A percentile compares a stretch with the other conserved stretches of the same genome.
These are phyloP conservation scores for Apus apus DNA, from an alignment of 2,113 vertebrate species.

Conservation along the genomic window DNA sequence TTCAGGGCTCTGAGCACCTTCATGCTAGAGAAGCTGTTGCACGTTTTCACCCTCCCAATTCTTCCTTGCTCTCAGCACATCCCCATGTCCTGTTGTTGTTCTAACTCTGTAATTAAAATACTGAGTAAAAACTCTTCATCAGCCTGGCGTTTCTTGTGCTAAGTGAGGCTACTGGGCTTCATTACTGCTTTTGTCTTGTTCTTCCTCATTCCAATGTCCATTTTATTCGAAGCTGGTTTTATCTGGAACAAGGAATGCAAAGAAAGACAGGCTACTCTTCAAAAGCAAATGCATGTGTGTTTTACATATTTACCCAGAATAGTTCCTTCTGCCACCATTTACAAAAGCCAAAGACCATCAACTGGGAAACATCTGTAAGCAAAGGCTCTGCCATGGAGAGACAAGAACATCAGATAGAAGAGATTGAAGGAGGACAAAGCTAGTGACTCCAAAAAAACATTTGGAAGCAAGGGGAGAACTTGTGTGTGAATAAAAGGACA, in stretches of 20 bases:
- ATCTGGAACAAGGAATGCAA: neutral
- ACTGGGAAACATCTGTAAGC: neutral
- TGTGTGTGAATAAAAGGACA: neutral
- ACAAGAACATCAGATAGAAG: neutral
- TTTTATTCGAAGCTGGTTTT: neutral
- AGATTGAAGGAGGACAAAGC: neutral
- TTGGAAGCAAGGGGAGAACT: neutral
- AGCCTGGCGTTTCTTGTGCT: neutral
- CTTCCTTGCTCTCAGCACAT: neutral
- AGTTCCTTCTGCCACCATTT: neutral
- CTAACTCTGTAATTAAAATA: neutral
- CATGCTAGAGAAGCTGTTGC: neutral
- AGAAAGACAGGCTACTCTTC: neutral
- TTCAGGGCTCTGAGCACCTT: neutral
- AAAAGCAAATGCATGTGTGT: neutral
- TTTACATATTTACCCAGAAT: neutral
- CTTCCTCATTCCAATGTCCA: rapidly evolving
- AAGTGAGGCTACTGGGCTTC: neutral
- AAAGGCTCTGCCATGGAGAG: neutral
- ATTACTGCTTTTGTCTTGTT: neutral
- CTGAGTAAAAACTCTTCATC: neutral
- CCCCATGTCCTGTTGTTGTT: rapidly evolving
- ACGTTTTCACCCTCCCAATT: neutral
- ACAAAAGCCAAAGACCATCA: neutral
- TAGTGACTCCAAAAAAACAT: neutral